Base-by-base conservation (phyloP, 1,140 invertebrate genomes). In the Danaus plexippus region DNA sequence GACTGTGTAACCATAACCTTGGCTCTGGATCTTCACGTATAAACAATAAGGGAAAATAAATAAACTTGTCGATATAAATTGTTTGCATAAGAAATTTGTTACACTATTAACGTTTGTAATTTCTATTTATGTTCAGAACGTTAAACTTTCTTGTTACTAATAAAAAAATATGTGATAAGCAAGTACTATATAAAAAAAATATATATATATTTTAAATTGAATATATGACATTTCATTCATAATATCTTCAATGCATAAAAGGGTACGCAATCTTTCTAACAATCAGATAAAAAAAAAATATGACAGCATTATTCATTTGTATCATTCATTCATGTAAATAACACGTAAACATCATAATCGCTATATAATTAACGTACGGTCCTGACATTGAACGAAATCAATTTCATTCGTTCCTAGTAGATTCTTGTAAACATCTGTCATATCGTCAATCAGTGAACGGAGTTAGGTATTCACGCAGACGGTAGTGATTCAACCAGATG, bases 361-460 rank as follows among this genome's bases (percentile, higher is more conserved):
- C 41, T 50, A 47, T 43, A 52, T 57, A 63, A 55, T 53, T 56
- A 53, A 59, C 59, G 49, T 41, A 46, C 61, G 57, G 45, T 64
- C 61, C 67, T 68, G 59, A 65, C 63, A 57, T 60, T 56, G 63
- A 53, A 54, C 58, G 44, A 52, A 59, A 59, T 58, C 66, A 67
- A 70, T 69, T 71, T 69, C 71, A 73, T 67, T 64, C 47, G 62
- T 62, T 43, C 15, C 51, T 61, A 57, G 64, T 78, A 76, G 75
- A 80, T 32, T 32, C 22, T 32, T 32, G 22, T 32, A 32, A 32
- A 32, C 22, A 32, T 4, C 22, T 52, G 10, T 32, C 22, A 32
- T 32, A 32, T 32, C 22, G 22, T 32, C 22, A 32, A 32, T 32
- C 22, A 32, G 22, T 32, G 22, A 32, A 32, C 22, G 22, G 22